These are phyloP conservation scores for Syrista parreyssii DNA, from an alignment of 2,888 invertebrate genomes.

Conservation along the genomic window DNA sequence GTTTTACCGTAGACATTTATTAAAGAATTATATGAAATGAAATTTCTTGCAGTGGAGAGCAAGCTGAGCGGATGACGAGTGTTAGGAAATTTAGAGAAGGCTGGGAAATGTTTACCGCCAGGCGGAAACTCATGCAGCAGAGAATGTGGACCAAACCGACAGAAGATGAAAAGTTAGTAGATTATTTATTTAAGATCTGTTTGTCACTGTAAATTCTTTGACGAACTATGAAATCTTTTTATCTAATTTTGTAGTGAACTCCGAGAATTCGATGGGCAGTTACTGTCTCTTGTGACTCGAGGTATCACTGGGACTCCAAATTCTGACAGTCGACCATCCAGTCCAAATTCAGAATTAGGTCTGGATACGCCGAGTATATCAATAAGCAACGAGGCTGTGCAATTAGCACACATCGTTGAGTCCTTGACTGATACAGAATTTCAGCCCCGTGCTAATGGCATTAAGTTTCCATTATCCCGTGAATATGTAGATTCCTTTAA, in stretches of 20 bases:
- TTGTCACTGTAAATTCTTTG: background rate
- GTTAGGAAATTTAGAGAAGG: conserved; percentile 51
- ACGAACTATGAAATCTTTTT: background rate
- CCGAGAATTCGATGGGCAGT: conserved; percentile 39
- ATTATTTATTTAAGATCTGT: background rate
- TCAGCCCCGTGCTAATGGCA: background rate
- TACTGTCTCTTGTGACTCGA: conserved; percentile 33
- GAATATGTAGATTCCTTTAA: background rate
- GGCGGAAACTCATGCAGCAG: conserved; percentile 29
- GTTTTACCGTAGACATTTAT: background rate
- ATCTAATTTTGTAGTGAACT: conserved; percentile 32
- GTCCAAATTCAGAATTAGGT: conserved; percentile 33
- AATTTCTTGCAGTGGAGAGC: conserved; percentile 42
- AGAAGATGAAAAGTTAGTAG: conserved; percentile 12
- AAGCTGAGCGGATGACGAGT: conserved; percentile 48
- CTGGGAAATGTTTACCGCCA: conserved; percentile 46
- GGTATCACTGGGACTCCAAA: conserved; percentile 18
- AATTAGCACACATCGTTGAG: conserved; percentile 47
- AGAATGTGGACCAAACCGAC: conserved; percentile 39
- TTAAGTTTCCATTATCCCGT: background rate
- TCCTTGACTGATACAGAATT: conserved; percentile 40
- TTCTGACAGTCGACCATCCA: conserved; percentile 35
- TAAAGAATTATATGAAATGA: background rate
- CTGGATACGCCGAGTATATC: conserved; percentile 38
- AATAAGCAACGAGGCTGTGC: conserved; percentile 44